phyloP scores from a whole-genome alignment of 2,888 invertebrate species.

The Ophioninae sp. region DNA sequence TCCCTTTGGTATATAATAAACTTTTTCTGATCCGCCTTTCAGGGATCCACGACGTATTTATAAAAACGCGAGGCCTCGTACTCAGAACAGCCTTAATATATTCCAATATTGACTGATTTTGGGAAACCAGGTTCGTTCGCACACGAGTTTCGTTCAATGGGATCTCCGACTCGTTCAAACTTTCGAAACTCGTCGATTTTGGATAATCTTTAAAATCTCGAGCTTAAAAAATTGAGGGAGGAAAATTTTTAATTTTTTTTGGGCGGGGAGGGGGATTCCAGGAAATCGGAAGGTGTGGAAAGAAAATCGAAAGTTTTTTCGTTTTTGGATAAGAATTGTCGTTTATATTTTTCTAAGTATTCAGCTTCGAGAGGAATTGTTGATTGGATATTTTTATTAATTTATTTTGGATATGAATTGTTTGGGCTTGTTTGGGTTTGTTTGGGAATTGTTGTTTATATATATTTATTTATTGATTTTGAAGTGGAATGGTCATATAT shows the following conservation, averaged over 20 bases:
- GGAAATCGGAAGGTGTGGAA: no score
- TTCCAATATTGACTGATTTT: constrained; percentile 13
- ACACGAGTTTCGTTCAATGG: constrained; percentile 28
- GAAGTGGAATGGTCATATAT: no score
- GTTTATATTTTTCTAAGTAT: no score
- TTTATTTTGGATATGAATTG: no score
- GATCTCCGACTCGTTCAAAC: not conserved
- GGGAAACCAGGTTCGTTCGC: constrained; percentile 28
- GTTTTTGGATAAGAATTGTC: not conserved
- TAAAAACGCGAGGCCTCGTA: constrained; percentile 20
- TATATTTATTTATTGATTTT: no score
- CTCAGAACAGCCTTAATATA: constrained; percentile 20
- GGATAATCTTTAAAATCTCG: not conserved
- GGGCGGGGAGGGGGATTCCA: no score
- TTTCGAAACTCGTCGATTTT: not conserved
- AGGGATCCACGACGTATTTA: constrained; percentile 8
- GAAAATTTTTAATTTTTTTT: not conserved
- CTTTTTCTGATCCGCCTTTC: constrained; percentile 1
- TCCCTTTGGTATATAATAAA: constrained; percentile 15
- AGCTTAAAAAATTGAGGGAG: not conserved
- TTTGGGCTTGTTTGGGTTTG: no score
- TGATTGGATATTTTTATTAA: no score
- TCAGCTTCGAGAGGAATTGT: no score
- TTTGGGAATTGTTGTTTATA: no score
- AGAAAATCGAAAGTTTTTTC: not conserved